These are phyloP conservation scores for Trichonephila clavata DNA, from an alignment of 1,140 invertebrate genomes.

Conservation along the genomic window DNA sequence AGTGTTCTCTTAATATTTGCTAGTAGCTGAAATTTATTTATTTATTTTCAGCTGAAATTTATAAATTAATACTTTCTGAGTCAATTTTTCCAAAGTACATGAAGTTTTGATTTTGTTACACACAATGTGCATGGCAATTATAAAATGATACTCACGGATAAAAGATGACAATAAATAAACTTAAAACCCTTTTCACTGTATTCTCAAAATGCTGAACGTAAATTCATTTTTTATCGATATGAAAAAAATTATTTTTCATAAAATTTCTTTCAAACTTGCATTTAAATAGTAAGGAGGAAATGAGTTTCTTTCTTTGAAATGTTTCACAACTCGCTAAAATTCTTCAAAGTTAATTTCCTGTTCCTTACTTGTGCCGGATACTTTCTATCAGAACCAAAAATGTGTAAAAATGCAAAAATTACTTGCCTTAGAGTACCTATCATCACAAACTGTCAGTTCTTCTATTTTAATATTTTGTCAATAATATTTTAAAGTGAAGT, in stretches of 20 bases:
- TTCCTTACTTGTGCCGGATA: not conserved
- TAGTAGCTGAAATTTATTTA: too few relatives aligned
- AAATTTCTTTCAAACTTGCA: not conserved
- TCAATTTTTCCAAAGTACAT: too few relatives aligned
- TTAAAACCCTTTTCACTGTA: too few relatives aligned
- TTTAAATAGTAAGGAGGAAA: conserved; percentile 13
- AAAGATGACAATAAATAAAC: too few relatives aligned
- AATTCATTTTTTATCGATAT: not conserved
- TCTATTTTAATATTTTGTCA: not conserved
- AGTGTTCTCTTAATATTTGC: too few relatives aligned
- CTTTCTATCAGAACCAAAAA: not conserved
- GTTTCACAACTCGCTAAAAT: conserved; percentile 14
- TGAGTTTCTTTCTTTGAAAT: conserved; percentile 23
- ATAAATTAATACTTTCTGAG: too few relatives aligned
- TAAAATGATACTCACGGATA: too few relatives aligned
- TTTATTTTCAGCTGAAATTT: too few relatives aligned
- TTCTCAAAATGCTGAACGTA: too few relatives aligned
- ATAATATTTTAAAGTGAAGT: not conserved
- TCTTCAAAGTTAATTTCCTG: conserved; percentile 34
- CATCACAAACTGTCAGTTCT: not conserved
- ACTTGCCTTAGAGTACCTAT: not conserved
- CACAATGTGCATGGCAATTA: too few relatives aligned
- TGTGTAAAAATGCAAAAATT: not conserved
- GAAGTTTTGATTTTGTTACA: too few relatives aligned
- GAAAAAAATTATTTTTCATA: not conserved